Conservation (phyloP, 2,797 vertebrate genomes). For the Enteromius paludinosus region DNA sequence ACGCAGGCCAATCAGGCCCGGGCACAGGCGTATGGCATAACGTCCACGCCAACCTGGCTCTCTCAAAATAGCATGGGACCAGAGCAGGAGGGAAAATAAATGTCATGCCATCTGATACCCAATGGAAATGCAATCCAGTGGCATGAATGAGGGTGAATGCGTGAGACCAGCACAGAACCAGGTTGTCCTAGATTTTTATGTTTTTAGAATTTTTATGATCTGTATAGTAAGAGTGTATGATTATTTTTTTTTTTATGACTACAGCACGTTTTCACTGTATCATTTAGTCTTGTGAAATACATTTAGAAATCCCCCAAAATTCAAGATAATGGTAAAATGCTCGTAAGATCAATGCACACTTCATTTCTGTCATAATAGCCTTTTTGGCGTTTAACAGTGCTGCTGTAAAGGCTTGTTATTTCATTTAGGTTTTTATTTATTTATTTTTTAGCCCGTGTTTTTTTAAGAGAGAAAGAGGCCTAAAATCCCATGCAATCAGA, state of each 20-base stretch:
- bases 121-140: neutral
- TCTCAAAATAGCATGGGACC: constrained; percentile 57
- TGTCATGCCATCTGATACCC: constrained; percentile 40
- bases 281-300: too few relatives aligned
- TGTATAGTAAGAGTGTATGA: too few relatives aligned
- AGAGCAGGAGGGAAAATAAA: constrained; percentile 27
- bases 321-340: neutral
- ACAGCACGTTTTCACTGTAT: too few relatives aligned
- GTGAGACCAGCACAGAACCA: neutral
- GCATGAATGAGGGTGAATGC: constrained; percentile 33
- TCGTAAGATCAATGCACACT: neutral
- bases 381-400: neutral
- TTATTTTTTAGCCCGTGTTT: neutral
- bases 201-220: neutral
- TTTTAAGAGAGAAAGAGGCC: neutral
- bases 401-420: neutral
- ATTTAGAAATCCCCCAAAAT: too few relatives aligned
- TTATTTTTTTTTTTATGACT: too few relatives aligned
- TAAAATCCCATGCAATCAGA: constrained; percentile 18
- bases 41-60: constrained; percentile 43
- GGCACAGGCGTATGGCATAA: constrained; percentile 35
- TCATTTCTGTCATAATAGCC: neutral
- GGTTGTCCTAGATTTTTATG: neutral
- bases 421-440: neutral
- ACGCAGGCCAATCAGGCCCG: constrained; percentile 48